phyloP scores from a whole-genome alignment of 2,113 vertebrate genomes.

The Ramphastos sulfuratus region DNA sequence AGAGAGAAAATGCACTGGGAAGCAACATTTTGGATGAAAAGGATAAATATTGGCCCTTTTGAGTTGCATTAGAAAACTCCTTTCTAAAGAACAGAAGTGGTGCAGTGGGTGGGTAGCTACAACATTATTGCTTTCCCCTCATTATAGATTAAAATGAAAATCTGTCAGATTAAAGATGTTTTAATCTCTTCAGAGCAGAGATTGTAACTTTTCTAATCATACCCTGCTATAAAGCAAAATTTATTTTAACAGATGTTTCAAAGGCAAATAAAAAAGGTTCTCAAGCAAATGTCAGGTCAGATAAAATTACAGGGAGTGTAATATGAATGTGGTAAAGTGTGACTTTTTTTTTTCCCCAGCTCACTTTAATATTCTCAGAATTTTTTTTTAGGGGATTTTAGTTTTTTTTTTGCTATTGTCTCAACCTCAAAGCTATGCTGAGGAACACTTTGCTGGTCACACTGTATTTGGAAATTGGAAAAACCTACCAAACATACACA shows the following conservation, averaged over 20 bases:
- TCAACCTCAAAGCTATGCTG: not conserved
- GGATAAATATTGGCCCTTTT: not conserved
- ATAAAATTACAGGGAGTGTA: not conserved
- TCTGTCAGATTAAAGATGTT: conserved; percentile 20
- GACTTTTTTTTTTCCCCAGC: not conserved
- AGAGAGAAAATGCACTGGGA: not conserved
- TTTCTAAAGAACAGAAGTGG: not conserved
- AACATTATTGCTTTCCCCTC: not conserved
- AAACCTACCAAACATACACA: too few species aligned
- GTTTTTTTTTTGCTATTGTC: not conserved
- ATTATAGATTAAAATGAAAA: conserved; percentile 32
- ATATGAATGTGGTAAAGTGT: not conserved
- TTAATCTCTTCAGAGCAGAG: conserved; percentile 1
- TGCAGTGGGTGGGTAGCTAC: not conserved
- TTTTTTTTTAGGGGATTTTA: not conserved
- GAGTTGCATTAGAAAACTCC: not conserved
- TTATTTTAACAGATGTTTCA: conserved; percentile 34
- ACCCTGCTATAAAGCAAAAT: not conserved
- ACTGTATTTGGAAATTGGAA: too few species aligned
- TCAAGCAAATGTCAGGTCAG: conserved; percentile 18
- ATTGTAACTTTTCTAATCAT: conserved; percentile 25
- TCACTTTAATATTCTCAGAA: not conserved
- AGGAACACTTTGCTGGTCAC: not conserved
- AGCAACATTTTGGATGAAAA: not conserved
- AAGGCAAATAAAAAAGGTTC: not conserved